Conservation (phyloP, 2,113 vertebrate species). For the Vireo altiloquus region DNA sequence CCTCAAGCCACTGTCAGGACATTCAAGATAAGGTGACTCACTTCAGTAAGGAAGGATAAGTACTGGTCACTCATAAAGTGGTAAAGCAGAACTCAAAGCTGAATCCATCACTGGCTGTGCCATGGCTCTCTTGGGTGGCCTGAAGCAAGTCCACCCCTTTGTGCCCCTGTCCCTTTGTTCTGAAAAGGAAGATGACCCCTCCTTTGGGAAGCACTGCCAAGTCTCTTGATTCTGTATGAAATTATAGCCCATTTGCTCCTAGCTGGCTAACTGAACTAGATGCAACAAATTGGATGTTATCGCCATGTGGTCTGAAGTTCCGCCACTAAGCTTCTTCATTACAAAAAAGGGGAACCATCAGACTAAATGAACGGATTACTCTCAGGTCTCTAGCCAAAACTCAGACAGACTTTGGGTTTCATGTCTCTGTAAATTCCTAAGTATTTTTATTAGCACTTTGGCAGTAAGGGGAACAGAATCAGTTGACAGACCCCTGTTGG, state of each 20-base stretch:
- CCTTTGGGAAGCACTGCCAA: neutral
- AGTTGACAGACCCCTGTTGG: neutral
- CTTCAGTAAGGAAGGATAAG: neutral
- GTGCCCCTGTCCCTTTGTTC: neutral
- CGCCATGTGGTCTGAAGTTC: neutral
- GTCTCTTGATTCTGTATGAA: neutral
- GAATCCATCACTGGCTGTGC: neutral
- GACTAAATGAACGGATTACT: neutral
- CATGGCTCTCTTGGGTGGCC: neutral
- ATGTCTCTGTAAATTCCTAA: neutral
- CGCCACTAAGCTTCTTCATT: neutral
- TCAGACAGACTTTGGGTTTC: neutral
- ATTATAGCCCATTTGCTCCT: neutral
- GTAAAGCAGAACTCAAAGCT: neutral
- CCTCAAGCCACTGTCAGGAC: neutral
- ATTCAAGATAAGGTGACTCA: neutral
- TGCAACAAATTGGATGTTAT: neutral
- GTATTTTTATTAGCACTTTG: neutral
- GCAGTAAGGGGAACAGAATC: neutral
- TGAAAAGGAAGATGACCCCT: neutral
- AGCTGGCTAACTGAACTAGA: neutral
- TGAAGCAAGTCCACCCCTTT: neutral
- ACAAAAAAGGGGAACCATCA: neutral
- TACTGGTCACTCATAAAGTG: neutral
- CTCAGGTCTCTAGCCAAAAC: neutral